Percentiles rank a stretch among this genome's conserved stretches.
Evolutionary conservation across 1,140 invertebrate species (phyloP).

Genomic region (Phortica variegata): DNA sequence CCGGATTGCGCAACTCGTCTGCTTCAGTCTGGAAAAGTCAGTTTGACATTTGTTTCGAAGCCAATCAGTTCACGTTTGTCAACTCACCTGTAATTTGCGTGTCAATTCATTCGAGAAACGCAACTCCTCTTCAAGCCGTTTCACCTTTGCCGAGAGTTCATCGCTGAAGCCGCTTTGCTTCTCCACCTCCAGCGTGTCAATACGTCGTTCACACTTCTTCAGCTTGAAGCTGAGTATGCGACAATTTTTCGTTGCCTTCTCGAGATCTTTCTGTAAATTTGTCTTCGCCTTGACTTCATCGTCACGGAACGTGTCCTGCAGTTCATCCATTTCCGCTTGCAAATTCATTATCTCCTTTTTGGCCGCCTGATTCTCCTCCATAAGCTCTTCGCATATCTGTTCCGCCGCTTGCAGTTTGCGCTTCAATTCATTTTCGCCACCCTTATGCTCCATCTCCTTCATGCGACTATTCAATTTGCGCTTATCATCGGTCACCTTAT

Average conservation of each 20-base stretch:
- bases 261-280: conserved; percentile 88
- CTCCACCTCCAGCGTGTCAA: conserved; percentile 86
- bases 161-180: conserved; percentile 66
- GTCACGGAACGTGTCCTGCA: conserved; percentile 96
- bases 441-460: conserved; percentile 68
- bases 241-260: conserved; percentile 97
- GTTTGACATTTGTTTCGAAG: neutral
- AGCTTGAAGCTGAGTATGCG: conserved; percentile 97
- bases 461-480: conserved; percentile 71
- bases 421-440: conserved; percentile 66
- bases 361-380: conserved; percentile 95
- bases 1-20: conserved; percentile 62
- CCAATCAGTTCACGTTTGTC: neutral
- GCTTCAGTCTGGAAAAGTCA: conserved; percentile 48
- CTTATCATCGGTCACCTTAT: conserved; percentile 80
- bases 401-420: conserved; percentile 83
- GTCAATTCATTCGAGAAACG: conserved; percentile 76
- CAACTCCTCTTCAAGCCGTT: conserved; percentile 81
- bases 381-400: conserved; percentile 85
- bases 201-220: conserved; percentile 89
- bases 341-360: conserved; percentile 91
- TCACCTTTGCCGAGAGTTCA: conserved; percentile 66
- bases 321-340: conserved; percentile 96
- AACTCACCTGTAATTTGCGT: conserved; percentile 59
- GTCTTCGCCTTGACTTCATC: conserved; percentile 97